Conservation (phyloP, 2,888 invertebrate genomes). For the Mesorhabditis sp. region DNA sequence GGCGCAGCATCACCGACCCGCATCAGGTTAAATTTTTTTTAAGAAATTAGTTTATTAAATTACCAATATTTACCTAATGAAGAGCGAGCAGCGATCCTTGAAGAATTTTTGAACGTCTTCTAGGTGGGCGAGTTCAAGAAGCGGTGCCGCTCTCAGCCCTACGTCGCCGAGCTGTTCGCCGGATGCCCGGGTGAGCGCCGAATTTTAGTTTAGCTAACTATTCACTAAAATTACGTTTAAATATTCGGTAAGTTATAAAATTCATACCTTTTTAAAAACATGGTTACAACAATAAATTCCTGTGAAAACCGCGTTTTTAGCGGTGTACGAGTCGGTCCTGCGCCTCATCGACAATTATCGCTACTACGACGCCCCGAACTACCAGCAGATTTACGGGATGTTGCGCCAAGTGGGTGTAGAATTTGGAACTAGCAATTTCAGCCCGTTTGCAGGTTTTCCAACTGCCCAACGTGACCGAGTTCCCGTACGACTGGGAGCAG, state of each 20-base stretch:
- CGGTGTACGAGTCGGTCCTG: background rate
- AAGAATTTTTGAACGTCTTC: conserved; percentile 8
- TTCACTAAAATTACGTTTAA: background rate
- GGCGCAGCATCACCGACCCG: conserved; percentile 37
- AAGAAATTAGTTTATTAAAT: background rate
- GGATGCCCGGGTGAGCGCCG: conserved; percentile 2
- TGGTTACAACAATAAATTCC: no score
- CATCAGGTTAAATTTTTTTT: no score
- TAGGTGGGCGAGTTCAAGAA: conserved; percentile 46
- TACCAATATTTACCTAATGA: background rate
- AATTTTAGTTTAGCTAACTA: background rate
- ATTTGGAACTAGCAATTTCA: background rate
- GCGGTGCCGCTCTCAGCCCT: conserved; percentile 32
- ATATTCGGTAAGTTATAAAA: background rate
- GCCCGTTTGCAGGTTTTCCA: background rate
- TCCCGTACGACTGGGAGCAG: conserved; percentile 5
- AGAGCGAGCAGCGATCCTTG: background rate
- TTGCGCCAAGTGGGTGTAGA: background rate
- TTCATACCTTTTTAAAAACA: no score
- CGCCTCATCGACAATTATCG: conserved; percentile 29
- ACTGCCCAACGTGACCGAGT: background rate
- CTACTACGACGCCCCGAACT: conserved; percentile 53
- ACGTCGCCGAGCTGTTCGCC: conserved; percentile 23
- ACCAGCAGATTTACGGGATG: conserved; percentile 35
- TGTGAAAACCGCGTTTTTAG: background rate